Evolutionary conservation across 2,888 invertebrate genomes (phyloP).

Genomic region (Andrena haemorrhoa): DNA sequence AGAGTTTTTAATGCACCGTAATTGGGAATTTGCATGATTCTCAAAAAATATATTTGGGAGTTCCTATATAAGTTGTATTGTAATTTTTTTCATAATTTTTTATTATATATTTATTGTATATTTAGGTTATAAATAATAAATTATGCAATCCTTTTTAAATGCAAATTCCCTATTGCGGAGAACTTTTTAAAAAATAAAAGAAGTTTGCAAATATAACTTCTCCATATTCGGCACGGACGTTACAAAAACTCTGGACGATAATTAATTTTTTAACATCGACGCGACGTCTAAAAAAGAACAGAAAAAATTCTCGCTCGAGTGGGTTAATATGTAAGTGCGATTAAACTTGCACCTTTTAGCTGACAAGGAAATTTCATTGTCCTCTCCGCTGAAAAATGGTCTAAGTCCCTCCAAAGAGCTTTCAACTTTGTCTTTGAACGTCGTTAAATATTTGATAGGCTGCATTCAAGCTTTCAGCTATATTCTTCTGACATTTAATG

Average conservation of each 20-base stretch:
- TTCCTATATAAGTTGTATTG: too few species aligned
- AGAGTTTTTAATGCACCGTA: too few species aligned
- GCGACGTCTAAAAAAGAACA: not conserved
- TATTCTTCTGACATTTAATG: constrained; percentile 17
- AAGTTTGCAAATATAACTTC: too few species aligned
- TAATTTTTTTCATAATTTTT: too few species aligned
- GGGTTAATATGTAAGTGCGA: not conserved
- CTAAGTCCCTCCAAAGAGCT: not conserved
- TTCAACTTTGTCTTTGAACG: not conserved
- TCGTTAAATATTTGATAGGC: not conserved
- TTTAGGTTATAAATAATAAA: too few species aligned
- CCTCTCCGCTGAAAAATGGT: not conserved
- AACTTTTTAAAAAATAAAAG: too few species aligned
- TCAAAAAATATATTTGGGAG: too few species aligned
- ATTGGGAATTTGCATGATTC: too few species aligned
- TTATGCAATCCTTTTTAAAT: too few species aligned
- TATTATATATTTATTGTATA: too few species aligned
- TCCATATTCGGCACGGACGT: not conserved
- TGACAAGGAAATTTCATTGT: constrained; percentile 3
- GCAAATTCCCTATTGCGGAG: too few species aligned
- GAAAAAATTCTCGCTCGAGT: not conserved
- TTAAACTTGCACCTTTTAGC: constrained; percentile 4
- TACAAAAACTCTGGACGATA: not conserved
- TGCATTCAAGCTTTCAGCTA: constrained; percentile 3
- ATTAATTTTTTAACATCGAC: not conserved